phyloP scores from a whole-genome alignment of 2,113 vertebrate genomes.

The Sarotherodon lohbergeri region DNA sequence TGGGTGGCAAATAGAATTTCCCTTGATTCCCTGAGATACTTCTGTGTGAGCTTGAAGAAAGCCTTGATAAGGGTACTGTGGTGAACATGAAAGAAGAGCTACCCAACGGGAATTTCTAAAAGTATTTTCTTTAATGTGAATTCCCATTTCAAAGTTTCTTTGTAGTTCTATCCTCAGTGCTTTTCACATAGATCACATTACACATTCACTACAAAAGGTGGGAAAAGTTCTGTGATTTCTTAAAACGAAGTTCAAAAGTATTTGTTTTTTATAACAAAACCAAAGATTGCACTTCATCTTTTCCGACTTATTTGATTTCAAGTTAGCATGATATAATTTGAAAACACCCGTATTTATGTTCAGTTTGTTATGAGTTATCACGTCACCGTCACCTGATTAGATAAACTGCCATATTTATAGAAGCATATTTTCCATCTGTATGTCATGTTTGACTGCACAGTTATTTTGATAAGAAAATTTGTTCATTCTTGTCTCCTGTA shows the following conservation, averaged over 20 bases:
- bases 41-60: not conserved
- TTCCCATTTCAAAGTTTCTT: not conserved
- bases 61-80: not conserved
- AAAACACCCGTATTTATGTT: not conserved
- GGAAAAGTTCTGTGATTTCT: not conserved
- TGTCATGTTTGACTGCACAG: not conserved
- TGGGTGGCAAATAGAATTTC: not conserved
- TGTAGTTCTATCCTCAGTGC: not conserved
- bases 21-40: not conserved
- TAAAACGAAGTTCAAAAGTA: not conserved
- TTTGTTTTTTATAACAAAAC: not conserved
- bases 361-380: not conserved
- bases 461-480: not conserved
- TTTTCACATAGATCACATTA: not conserved
- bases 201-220: not conserved
- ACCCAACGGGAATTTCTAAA: not conserved
- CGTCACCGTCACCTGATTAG: not conserved
- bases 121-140: not conserved
- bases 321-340: not conserved
- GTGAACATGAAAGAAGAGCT: not conserved
- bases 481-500: not conserved
- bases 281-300: not conserved
- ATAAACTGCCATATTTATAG: not conserved
- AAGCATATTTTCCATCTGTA: not conserved
- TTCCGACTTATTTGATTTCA: not conserved